phyloP scores from a whole-genome alignment of 2,797 vertebrate species.

The Gobio occitaniae region DNA sequence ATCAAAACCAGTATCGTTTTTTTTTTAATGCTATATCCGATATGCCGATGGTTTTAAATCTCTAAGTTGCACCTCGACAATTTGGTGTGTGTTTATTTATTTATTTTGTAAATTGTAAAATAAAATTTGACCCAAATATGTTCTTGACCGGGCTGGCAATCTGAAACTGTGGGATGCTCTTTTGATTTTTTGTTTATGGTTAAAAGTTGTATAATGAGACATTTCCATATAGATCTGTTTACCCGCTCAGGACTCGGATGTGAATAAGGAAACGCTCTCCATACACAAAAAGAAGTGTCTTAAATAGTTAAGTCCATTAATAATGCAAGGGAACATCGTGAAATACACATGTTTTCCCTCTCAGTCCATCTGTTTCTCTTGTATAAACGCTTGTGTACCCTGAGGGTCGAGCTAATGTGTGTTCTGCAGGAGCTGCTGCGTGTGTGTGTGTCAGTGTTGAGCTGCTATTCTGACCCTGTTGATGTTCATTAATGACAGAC shows the following conservation, averaged over 20 bases:
- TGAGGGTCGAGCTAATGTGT: slow-evolving; percentile 17
- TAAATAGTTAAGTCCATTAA: slow-evolving; percentile 55
- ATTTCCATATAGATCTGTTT: background rate
- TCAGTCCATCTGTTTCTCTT: slow-evolving; percentile 31
- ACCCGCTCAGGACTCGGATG: background rate
- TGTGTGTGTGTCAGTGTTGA: background rate
- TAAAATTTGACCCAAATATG: background rate
- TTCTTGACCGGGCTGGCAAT: background rate
- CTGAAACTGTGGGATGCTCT: background rate
- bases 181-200: background rate
- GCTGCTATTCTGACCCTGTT: slow-evolving; percentile 1
- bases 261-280: background rate
- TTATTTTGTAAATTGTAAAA: background rate
- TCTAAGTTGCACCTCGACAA: background rate
- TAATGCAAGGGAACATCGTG: slow-evolving; percentile 66
- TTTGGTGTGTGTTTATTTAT: background rate
- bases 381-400: slow-evolving; percentile 26
- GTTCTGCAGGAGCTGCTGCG: slow-evolving; percentile 10
- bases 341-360: slow-evolving; percentile 54
- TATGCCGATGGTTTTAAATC: too few species aligned
- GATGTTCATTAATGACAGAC: slow-evolving; percentile 22
- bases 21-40: too few species aligned
- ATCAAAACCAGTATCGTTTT: too few species aligned
- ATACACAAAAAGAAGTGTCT: background rate
- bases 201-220: background rate